A percentile compares a stretch with the other conserved stretches of the same genome.
These are phyloP conservation scores for Adelognathus sp. DNA, from an alignment of 2,888 invertebrate genomes.

Conservation along the genomic window DNA sequence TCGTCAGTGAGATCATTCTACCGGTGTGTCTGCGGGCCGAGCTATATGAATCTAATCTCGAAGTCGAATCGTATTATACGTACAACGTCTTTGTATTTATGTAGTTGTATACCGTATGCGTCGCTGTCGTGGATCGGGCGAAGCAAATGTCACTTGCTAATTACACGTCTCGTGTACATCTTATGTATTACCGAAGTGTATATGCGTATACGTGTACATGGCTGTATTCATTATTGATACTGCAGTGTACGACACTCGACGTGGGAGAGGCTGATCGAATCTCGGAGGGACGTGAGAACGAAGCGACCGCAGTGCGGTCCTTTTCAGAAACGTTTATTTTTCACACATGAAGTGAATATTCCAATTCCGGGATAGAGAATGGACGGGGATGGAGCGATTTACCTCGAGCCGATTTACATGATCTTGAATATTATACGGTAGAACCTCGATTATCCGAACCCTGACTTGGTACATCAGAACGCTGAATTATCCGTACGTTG, in stretches of 20 bases:
- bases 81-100: conserved; percentile 26
- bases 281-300: conserved; percentile 60
- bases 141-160: conserved; percentile 62
- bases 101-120: conserved; percentile 19
- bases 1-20: conserved; percentile 50
- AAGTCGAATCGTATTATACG: conserved; percentile 45
- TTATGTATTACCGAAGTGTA: conserved; percentile 9
- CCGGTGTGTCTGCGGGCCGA: conserved; percentile 5
- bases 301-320: conserved; percentile 59
- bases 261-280: conserved; percentile 58
- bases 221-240: not conserved
- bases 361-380: not conserved
- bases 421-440: too few relatives aligned
- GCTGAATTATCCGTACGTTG: too few relatives aligned
- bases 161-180: conserved; percentile 44
- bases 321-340: conserved; percentile 44
- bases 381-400: not conserved
- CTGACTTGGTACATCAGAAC: too few relatives aligned
- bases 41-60: conserved; percentile 52
- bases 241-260: conserved; percentile 38
- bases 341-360: not conserved
- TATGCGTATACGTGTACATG: not conserved
- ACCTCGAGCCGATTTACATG: not conserved
- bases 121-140: conserved; percentile 21
- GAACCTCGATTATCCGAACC: too few relatives aligned